A percentile compares a stretch with the other conserved stretches of the same genome.
These are phyloP conservation scores for Theristus sp. DNA, from an alignment of 2,888 invertebrate species.

Conservation along the genomic window DNA sequence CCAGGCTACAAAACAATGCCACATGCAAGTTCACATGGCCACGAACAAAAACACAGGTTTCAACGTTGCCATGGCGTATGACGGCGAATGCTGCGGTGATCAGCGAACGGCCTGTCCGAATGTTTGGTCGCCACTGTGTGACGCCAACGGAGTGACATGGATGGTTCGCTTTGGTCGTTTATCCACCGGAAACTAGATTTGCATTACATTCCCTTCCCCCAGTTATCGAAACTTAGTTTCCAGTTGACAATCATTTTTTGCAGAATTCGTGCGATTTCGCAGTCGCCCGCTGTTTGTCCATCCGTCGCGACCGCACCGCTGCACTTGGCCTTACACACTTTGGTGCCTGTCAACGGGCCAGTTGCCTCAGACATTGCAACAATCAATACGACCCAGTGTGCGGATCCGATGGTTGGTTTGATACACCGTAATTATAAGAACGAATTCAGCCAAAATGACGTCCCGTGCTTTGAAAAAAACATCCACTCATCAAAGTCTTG, in stretches of 20 bases:
- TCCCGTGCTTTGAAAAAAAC: too few species aligned
- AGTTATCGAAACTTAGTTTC: too few species aligned
- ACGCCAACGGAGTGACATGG: background rate
- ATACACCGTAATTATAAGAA: background rate
- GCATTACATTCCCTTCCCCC: too few species aligned
- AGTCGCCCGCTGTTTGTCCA: background rate
- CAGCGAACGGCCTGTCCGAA: background rate
- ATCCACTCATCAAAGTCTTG: too few species aligned
- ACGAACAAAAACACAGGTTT: too few species aligned
- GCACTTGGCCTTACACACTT: background rate
- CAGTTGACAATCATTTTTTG: too few species aligned
- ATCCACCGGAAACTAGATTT: too few species aligned
- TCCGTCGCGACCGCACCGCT: background rate
- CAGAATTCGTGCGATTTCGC: background rate
- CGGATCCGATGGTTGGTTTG: background rate
- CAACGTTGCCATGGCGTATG: background rate
- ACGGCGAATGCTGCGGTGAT: background rate
- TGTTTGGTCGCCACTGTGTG: background rate
- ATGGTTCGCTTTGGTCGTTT: background rate
- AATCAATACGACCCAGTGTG: background rate
- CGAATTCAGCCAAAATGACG: background rate
- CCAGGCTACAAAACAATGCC: too few species aligned
- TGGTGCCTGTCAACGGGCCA: background rate
- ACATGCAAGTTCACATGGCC: too few species aligned
- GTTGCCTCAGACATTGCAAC: background rate